Evolutionary conservation across 2,888 invertebrate genomes (phyloP), one percentile per base, ranked within the genome.

Genomic region (Drosophila paranaensis): DNA sequence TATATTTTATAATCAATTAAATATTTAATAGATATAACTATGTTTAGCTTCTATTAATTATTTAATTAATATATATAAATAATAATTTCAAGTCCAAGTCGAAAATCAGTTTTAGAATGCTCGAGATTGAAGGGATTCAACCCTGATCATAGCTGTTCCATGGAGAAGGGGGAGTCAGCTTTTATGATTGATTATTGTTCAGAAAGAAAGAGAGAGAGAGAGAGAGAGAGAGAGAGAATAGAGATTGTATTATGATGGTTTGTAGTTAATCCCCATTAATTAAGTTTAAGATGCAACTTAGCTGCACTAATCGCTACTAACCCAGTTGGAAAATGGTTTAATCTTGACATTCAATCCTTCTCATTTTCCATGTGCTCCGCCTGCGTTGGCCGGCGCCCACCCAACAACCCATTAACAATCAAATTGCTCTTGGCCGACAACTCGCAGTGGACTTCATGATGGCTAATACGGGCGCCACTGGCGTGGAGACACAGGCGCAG

Each of bases 361-460:
- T 76, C 55, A 43, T 69, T 46, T 80, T 86, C 45, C 76, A 86
- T 86, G 73, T 81, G 67, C 76, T 76, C 43, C 78, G 71, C 60
- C 70, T 88, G 78, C 81, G 85, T 89, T 86, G 87, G 86, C 67
- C 73, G 58, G 55, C 46, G 27, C 66, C 30, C 46, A 35, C 65
- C 6, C 50, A 64, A 55, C 73, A 33, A 33, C 30, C 37, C 16
- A 9, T 8, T 2, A 40, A 13, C n/a, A 42, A 51, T 43, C 30
- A 33, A 33, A 46, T 25, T 25, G 25, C 56, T 10, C 2, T 60
- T 45, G 60, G 16, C 9, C 33, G 43, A 8, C 30, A 8, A 37
- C 43, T 53, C 27, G 6, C 14, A 91, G 92, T 90, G 91, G 91
- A 91, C 77, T 91, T 91, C 81, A 93, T 92, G 90, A 93, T 93